Base-by-base conservation (phyloP, 2,797 vertebrate genomes). In the Morelia viridis region DNA sequence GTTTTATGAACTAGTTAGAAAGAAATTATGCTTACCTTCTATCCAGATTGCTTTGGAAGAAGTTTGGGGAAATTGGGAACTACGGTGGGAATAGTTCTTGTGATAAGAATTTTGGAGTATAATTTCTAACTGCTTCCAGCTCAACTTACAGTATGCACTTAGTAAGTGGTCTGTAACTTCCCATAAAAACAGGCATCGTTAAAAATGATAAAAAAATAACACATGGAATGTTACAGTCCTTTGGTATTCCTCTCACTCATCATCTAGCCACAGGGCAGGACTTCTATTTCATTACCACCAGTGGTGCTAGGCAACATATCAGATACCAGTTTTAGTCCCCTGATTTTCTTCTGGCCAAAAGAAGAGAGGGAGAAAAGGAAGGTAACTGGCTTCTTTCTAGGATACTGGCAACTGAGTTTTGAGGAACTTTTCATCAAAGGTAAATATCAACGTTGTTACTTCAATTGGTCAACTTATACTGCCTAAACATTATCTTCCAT, bases 401-500 rank as follows among this genome's bases (percentile, higher is more conserved):
- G 85, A 15, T 85, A 62, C 35, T 58, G 50, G 17, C 58, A 58
- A 31, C 4, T 15, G 7, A 11, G 28, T 83, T 71, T 80, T 41
- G 85, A 26, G 80, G 35, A 24, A 41, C 6, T 26, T 31, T 80
- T 80, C 68, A 68, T 50, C 28, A 11, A 60, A 65, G 50, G 10
- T 56, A 89, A 68, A 41, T 56, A 31, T 64, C 19, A 83, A 8
- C 15, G 31, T 26, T 50, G 26, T 80, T 84, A 80, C 94, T 95
- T 94, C 94, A 94, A 64, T 88, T 91, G 89, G 94, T 92, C 92
- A 93, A 94, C 90, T 57, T 94, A 93, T 85, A 95, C 92, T 94
- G 89, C 65, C 95, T 94, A 96, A 93, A 85, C 93, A 46, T 93
- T 95, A 0, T 68, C 61, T 96, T 96, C 92, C 94, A 13, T 96